Evolutionary conservation across 2,888 invertebrate genomes (phyloP), one percentile per base, ranked within the genome.

Genomic region (Leucania comma): DNA sequence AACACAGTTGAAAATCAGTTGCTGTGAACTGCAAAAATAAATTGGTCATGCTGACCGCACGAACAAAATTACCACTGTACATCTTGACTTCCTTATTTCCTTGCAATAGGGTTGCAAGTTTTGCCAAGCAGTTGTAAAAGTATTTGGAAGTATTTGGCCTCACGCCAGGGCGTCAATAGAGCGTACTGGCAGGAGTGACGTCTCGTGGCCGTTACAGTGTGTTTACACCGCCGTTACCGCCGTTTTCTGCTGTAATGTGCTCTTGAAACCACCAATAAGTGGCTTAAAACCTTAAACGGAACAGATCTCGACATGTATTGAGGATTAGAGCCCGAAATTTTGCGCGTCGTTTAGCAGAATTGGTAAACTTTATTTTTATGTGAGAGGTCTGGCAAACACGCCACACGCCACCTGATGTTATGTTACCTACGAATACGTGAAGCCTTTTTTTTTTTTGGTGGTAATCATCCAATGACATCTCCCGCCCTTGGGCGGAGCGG

Each of bases 101-200:
- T 26, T 54, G 32, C 3, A 32, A 42, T 70, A 77, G 57, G 46
- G 81, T 68, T 68, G 14, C 56, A 32, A 57, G 35, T 46, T 12
- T 20, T 10, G 8, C 10, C 17, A 1, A 6, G 32, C 32, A 42
- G 20, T 32, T 26, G 54, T 17, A 59, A 2, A 12, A 42, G 57
- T 17, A 57, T 75, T 65, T 60, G 38, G 35, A 75, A 71, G 70
- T 77, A 61, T 79, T 80, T 84, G 89, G 89, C 89, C 72, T 78
- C 75, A 76, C 78, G 87, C 88, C 89, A 89, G 74, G 73, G 83
- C 81, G 87, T 86, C 88, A 85, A 88, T 87, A 86, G 87, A 85
- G 80, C 83, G 83, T 81, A 83, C 78, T 77, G 74, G 79, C 72
- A 70, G 64, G 72, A 73, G 80, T 82, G 86, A 79, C 78, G 85